A percentile compares a stretch with the other conserved stretches of the same genome.
Evolutionary conservation across 2,113 vertebrate species (phyloP).

Genomic region (Rhinoderma darwinii): DNA sequence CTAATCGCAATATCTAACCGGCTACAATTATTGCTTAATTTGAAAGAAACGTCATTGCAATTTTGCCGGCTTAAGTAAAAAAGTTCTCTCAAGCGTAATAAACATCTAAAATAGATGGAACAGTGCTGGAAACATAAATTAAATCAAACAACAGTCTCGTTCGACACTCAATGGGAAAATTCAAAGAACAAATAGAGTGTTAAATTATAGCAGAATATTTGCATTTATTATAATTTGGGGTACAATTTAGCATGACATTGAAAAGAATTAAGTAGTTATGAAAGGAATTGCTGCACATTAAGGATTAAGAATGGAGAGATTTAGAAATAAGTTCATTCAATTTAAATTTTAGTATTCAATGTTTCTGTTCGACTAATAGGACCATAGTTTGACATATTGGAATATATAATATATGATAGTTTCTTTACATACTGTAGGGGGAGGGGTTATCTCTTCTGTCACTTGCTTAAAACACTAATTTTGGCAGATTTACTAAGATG

Average conservation of each 20-base stretch:
- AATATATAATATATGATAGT: background rate
- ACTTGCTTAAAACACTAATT: too few relatives aligned
- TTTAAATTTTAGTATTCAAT: slow-evolving; percentile 53
- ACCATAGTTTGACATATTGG: background rate
- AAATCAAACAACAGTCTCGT: slow-evolving; percentile 34
- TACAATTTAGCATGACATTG: slow-evolving; percentile 56
- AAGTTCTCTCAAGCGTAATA: slow-evolving; percentile 53
- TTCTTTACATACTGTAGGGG: background rate
- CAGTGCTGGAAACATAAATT: slow-evolving; percentile 59
- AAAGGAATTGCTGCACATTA: slow-evolving; percentile 46
- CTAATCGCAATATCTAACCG: slow-evolving; percentile 61
- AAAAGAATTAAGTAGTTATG: slow-evolving; percentile 23
- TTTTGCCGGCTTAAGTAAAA: slow-evolving; percentile 58
- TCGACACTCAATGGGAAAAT: slow-evolving; percentile 55
- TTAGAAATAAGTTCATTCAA: slow-evolving; percentile 47
- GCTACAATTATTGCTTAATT: slow-evolving; percentile 62
- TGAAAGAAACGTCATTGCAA: slow-evolving; percentile 26
- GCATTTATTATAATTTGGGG: slow-evolving; percentile 60
- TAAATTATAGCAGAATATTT: slow-evolving; percentile 61
- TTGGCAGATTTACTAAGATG: too few relatives aligned
- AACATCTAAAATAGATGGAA: slow-evolving; percentile 59
- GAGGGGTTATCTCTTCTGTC: too few relatives aligned
- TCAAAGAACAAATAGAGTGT: slow-evolving; percentile 55
- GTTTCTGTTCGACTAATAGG: background rate
- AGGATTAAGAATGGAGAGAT: slow-evolving; percentile 46